Percentiles rank a stretch among this genome's conserved stretches.
Conservation (phyloP, 2,888 invertebrate genomes). For the Drosophila demipolita region DNA sequence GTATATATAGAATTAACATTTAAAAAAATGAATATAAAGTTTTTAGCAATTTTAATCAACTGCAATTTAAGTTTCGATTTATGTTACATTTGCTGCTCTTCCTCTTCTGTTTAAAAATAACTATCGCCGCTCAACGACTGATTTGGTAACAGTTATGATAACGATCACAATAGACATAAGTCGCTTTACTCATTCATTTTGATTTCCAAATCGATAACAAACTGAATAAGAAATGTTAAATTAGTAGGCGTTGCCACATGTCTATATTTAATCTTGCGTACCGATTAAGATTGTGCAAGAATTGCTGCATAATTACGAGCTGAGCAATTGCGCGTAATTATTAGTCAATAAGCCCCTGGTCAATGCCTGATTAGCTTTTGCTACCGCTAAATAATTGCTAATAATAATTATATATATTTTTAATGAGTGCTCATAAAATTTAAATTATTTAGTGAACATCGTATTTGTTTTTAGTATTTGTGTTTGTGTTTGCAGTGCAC, state of each 20-base stretch:
- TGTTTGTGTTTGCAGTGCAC: slow-evolving; percentile 37
- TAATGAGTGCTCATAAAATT: background rate
- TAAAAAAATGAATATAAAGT: background rate
- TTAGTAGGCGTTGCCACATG: slow-evolving; percentile 9
- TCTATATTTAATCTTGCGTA: background rate
- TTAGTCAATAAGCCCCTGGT: slow-evolving; percentile 12
- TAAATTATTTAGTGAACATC: background rate
- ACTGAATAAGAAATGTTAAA: background rate
- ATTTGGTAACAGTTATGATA: slow-evolving; percentile 24
- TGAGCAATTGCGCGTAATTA: background rate
- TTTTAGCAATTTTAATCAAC: background rate
- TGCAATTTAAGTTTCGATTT: background rate
- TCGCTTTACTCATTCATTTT: background rate
- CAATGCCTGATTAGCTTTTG: slow-evolving; percentile 51
- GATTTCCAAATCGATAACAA: background rate
- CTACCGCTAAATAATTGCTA: slow-evolving; percentile 2
- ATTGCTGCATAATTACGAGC: slow-evolving; percentile 18
- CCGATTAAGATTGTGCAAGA: slow-evolving; percentile 2
- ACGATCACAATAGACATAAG: slow-evolving; percentile 2
- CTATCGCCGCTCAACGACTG: slow-evolving; percentile 18
- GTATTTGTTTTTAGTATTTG: slow-evolving; percentile 1
- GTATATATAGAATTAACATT: background rate
- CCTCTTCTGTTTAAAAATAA: background rate
- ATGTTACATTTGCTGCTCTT: background rate
- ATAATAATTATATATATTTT: background rate